Evolutionary conservation across 2,797 vertebrate genomes (phyloP).

Genomic region (Argya squamiceps): DNA sequence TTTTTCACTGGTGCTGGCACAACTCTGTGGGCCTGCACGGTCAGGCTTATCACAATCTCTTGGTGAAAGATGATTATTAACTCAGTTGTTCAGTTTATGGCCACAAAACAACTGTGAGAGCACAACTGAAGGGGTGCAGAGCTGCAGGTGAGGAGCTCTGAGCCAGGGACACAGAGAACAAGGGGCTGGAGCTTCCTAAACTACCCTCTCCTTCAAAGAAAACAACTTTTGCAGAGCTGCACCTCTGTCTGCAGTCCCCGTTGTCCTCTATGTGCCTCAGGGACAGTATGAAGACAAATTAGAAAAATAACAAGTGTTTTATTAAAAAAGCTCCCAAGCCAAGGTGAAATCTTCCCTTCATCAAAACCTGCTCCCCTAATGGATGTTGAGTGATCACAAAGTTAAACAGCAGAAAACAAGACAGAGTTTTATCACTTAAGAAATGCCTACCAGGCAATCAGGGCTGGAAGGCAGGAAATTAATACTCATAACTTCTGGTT

Average conservation of each 20-base stretch:
- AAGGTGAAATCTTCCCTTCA: slow-evolving; percentile 3
- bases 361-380: background rate
- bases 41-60: background rate
- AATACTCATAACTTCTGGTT: background rate
- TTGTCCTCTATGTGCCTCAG: background rate
- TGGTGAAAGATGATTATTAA: slow-evolving; percentile 12
- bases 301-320: background rate
- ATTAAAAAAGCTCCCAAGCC: slow-evolving; percentile 25
- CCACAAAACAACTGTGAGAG: background rate
- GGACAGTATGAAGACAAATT: background rate
- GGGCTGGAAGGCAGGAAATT: slow-evolving; percentile 44
- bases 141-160: background rate
- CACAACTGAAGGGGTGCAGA: background rate
- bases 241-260: background rate
- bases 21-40: background rate
- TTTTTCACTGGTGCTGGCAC: background rate
- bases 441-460: background rate
- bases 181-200: background rate
- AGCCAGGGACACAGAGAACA: background rate
- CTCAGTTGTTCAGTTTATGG: background rate
- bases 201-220: background rate
- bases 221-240: background rate
- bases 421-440: background rate
- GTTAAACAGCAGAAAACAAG: background rate
- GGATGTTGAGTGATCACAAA: background rate